phyloP scores from a whole-genome alignment of 1,140 invertebrate species.

The Drosophila rhopaloa region DNA sequence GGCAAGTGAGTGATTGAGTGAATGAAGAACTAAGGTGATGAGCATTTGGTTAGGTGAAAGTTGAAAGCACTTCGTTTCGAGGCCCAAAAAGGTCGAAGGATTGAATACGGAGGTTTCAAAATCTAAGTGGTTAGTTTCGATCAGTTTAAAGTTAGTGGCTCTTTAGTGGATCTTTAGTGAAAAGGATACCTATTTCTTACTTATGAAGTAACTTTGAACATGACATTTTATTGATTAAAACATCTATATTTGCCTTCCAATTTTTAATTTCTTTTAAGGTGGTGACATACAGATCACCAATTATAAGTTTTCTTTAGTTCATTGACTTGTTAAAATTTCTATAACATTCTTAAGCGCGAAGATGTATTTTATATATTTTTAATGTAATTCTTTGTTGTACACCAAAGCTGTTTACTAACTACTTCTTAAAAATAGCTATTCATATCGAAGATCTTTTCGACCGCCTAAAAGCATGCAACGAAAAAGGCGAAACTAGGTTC shows the following conservation, averaged over 20 bases:
- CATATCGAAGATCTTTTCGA: background rate
- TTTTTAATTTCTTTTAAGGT: no score
- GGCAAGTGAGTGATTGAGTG: constrained; percentile 29
- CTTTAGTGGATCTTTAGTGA: background rate
- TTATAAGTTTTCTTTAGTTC: no score
- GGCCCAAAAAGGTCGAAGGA: background rate
- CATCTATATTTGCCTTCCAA: no score
- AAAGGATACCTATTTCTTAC: no score
- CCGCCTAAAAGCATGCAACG: constrained; percentile 42
- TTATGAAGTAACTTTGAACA: no score
- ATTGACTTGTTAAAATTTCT: no score
- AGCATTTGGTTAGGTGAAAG: constrained; percentile 30
- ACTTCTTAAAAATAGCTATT: constrained; percentile 4
- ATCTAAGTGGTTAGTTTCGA: background rate
- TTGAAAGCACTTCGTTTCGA: constrained; percentile 18
- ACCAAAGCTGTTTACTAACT: background rate
- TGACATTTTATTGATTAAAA: no score
- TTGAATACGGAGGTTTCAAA: constrained; percentile 10
- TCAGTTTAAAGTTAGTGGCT: background rate
- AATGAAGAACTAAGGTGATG: constrained; percentile 17
- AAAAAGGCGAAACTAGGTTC: constrained; percentile 20
- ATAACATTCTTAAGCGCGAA: no score
- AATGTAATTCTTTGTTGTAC: background rate
- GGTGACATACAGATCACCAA: no score
- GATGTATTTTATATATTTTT: no score